These are phyloP conservation scores for Acinonyx jubatus DNA, from an alignment of 2,113 vertebrate genomes.

Conservation along the genomic window DNA sequence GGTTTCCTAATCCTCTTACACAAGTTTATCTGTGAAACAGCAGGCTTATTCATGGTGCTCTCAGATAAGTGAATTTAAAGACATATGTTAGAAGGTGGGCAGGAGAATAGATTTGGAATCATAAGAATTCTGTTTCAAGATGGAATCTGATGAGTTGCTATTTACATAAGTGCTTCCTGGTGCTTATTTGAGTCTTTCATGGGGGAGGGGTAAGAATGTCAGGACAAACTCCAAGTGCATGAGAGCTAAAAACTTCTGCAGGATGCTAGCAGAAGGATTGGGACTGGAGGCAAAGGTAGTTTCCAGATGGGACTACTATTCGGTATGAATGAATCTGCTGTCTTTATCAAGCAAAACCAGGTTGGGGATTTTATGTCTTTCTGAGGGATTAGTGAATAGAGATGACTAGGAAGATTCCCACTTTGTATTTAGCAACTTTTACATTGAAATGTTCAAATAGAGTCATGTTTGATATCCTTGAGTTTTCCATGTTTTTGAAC, in stretches of 20 bases:
- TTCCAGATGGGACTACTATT: not conserved
- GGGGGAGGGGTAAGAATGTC: not conserved
- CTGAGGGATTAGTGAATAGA: conserved; percentile 27
- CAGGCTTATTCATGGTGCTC: conserved; percentile 65
- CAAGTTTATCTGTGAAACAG: conserved; percentile 71
- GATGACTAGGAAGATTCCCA: conserved; percentile 39
- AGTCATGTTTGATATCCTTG: not conserved
- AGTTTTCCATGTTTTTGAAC: conserved; percentile 16
- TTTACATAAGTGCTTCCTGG: conserved; percentile 67
- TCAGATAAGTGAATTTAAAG: conserved; percentile 75
- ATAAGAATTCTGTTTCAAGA: conserved; percentile 70
- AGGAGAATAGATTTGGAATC: conserved; percentile 69
- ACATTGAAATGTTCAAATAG: conserved; percentile 48
- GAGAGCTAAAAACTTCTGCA: not conserved
- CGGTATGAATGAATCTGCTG: conserved; percentile 3
- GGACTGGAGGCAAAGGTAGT: not conserved
- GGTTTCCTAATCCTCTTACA: conserved; percentile 64
- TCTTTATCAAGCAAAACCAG: conserved; percentile 30
- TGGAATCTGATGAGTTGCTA: conserved; percentile 53
- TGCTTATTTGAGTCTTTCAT: conserved; percentile 60
- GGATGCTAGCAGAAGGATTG: not conserved
- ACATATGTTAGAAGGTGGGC: conserved; percentile 75
- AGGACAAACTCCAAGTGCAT: conserved; percentile 5
- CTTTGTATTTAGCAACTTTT: conserved; percentile 6
- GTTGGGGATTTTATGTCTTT: conserved; percentile 10